Evolutionary conservation across 2,113 vertebrate genomes (phyloP), one percentile per base, ranked within the genome.

Genomic region (Pampusana beccarii): DNA sequence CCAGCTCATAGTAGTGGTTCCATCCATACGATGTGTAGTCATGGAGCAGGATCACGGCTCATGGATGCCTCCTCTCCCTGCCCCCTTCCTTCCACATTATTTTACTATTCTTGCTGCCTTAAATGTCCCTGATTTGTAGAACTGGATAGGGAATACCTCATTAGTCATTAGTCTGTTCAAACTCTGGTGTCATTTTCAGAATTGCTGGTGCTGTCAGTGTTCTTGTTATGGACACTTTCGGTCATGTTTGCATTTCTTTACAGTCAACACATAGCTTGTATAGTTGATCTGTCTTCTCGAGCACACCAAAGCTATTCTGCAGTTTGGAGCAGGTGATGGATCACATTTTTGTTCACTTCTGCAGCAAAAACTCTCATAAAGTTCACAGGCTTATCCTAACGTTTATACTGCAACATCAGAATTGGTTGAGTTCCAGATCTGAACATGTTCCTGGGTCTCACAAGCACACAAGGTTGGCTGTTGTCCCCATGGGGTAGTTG

Each of bases 31-130:
- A 31, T 82, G 25, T 1, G 1, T 19, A 26, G n/a, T 26, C 25
- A 23, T 23, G 29, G 31, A 61, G 20, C 9, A 74, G 24, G 34
- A 20, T 42, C 11, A 25, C 25, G 70, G 4, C 10, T 25, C 75
- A 33, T 65, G 23, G 28, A 26, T 2, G 3, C 3, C 23, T 33
- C 21, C 6, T 20, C 12, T 21, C n/a, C 7, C 4, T 4, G 3
- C 1, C 0, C 14, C 11, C 9, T 2, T 1, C 7, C 3, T 10
- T 6, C 25, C 0, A 0, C 10, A n/a, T 40, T 3, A 31, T 58
- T 66, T 85, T 29, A 51, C 16, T 65, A 1, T 51, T 84, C 36
- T n/a, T 65, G 36, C 36, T 58, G 8, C 28, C 44, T 31, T 34
- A 33, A 78, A 18, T 36, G 12, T 71, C 42, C 31, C 11, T 58